Base-by-base conservation (phyloP, 2,888 invertebrate genomes). In the Copidosoma aretas region DNA sequence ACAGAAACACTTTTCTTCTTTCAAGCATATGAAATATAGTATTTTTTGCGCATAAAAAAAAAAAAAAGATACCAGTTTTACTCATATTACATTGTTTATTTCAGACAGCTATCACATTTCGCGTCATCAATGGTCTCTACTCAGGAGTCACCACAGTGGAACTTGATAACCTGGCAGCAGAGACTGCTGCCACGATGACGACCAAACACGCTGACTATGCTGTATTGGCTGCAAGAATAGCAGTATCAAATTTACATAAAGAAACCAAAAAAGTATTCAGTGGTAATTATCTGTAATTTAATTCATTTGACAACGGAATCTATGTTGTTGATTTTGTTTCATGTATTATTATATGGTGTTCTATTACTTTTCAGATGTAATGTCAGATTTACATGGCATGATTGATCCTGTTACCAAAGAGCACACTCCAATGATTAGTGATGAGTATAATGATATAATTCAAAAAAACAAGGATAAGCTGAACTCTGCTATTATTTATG, bases 141-240 rank as follows among this genome's bases (percentile, higher is more conserved):
- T 91, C 94, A 71, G 98, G 98, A 17, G 98, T 99, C 1, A 96
- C 96, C 10, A 99, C 98, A 0, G 93, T 96, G 21, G 97, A 99
- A 82, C 86, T 99, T 76, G 99, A 99, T 84, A 98, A 97, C 82
- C 86, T 99, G 73, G 98, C 99, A 56, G 99, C 99, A 0, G 98
- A 99, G 85, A 98, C 95, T 52, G 95, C 98, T n/a, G 98, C 98
- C 15, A 95, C 95, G 41, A 93, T 98, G 93, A 98, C 98, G 0
- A 96, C 96, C 3, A 92, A 93, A 79, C 98, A 99, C 85, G 96
- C 98, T 0, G 98, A 99, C 85, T 99, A 98, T 87, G 98, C 93
- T 8, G 86, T 92, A 69, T 85, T 95, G 62, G 95, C 94, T 64
- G 94, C 93, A 3, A 88, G 98, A 75, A 93, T 99, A 79, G 98